Conservation (phyloP, 2,797 vertebrate genomes). For the Furcifer pardalis region DNA sequence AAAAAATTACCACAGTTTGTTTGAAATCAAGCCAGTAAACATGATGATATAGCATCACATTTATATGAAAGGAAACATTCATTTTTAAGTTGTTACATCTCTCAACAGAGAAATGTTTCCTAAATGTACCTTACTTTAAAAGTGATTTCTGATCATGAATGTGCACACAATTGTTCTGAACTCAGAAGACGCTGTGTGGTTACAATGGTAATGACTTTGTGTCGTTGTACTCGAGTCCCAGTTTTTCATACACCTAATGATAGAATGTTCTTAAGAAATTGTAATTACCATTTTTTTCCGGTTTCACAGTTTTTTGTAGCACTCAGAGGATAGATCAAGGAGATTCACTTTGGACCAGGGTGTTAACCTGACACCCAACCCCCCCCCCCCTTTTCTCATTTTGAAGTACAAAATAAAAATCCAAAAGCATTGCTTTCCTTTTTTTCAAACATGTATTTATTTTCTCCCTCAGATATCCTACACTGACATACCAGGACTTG, state of each 20-base stretch:
- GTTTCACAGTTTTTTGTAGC: not conserved
- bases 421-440: slow-evolving; percentile 33
- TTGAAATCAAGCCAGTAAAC: not conserved
- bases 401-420: slow-evolving; percentile 40
- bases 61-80: not conserved
- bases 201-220: not conserved
- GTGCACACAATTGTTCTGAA: not conserved
- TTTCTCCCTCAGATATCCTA: slow-evolving; percentile 81
- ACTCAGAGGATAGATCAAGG: too few relatives aligned
- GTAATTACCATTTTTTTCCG: not conserved
- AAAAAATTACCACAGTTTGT: not conserved
- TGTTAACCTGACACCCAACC: too few relatives aligned
- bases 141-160: not conserved
- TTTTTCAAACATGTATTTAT: slow-evolving; percentile 55
- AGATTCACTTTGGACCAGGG: too few relatives aligned
- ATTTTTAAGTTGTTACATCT: not conserved
- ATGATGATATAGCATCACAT: not conserved
- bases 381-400: not conserved
- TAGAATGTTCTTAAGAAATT: not conserved
- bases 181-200: not conserved
- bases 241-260: not conserved
- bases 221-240: not conserved
- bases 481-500: slow-evolving; percentile 78
- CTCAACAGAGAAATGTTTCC: not conserved
- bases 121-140: not conserved